Conservation (phyloP, 2,113 vertebrate genomes). For the Apteryx owenii region DNA sequence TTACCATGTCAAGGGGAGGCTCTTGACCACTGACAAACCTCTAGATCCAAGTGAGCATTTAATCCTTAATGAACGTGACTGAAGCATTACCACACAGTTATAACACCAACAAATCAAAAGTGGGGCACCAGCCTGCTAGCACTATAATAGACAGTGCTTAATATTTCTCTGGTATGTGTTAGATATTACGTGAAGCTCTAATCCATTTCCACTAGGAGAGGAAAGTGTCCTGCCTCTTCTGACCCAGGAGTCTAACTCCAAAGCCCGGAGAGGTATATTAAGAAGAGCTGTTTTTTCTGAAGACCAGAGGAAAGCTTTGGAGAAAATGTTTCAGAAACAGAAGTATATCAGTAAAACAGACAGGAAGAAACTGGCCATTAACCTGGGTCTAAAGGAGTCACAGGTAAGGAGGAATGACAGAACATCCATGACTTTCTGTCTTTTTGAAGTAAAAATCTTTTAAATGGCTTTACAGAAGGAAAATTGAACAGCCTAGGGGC, state of each 20-base stretch:
- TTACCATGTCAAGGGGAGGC: background rate
- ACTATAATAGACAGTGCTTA: background rate
- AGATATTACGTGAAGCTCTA: background rate
- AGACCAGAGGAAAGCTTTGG: conserved; percentile 93
- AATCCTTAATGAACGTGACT: background rate
- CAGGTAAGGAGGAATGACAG: conserved; percentile 83
- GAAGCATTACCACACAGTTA: background rate
- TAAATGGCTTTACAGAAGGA: background rate
- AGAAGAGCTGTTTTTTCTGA: conserved; percentile 96
- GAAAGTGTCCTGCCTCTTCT: conserved; percentile 81
- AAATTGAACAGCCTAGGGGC: background rate
- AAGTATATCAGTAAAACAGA: conserved; percentile 98
- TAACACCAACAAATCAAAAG: conserved; percentile 19
- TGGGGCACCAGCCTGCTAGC: background rate
- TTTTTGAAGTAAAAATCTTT: background rate
- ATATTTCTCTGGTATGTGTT: background rate
- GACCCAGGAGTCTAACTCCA: conserved; percentile 84
- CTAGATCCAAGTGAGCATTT: conserved; percentile 15
- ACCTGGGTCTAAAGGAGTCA: conserved; percentile 92
- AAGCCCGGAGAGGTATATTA: conserved; percentile 89
- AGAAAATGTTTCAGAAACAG: conserved; percentile 95
- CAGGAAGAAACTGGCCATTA: conserved; percentile 90
- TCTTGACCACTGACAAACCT: conserved; percentile 9
- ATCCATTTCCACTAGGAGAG: conserved; percentile 77
- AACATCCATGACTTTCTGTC: background rate